Percentiles rank a stretch among this genome's conserved stretches.
phyloP scores from a whole-genome alignment of 2,797 vertebrate genomes.

The Tragopan temminckii region DNA sequence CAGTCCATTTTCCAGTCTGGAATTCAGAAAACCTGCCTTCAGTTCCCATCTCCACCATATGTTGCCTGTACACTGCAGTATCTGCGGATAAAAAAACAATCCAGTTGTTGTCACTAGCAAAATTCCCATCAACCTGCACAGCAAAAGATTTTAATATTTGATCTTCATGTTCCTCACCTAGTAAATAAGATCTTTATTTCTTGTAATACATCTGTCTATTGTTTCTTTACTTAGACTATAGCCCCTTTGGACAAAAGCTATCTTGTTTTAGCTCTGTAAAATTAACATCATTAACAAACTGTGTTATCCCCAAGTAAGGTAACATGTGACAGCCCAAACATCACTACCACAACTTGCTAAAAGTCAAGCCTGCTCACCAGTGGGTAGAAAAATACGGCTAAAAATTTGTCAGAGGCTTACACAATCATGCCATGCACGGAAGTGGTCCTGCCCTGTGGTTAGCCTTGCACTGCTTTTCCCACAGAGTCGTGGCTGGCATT shows the following conservation, averaged over 20 bases:
- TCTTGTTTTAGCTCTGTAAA: slow-evolving; percentile 8
- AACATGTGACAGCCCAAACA: background rate
- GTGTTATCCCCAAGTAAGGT: background rate
- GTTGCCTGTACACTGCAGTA: background rate
- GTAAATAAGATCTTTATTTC: slow-evolving; percentile 3
- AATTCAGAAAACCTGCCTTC: background rate
- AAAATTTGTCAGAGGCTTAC: background rate
- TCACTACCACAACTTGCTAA: background rate
- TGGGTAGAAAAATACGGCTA: background rate
- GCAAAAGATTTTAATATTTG: slow-evolving; percentile 13
- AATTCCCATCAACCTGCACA: slow-evolving; percentile 9
- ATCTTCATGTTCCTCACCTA: slow-evolving; percentile 3
- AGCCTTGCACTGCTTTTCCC: background rate
- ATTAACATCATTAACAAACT: background rate
- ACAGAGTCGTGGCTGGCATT: background rate
- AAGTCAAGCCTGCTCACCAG: rapidly evolving
- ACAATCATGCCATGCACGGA: background rate
- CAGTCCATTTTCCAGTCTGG: background rate
- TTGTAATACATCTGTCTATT: background rate
- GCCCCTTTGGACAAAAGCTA: background rate
- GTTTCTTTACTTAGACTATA: slow-evolving; percentile 7
- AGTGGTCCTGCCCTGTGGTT: background rate
- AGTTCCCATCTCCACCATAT: background rate
- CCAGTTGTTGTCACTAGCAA: background rate
- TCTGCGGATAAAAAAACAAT: background rate